Percentiles rank a stretch among this genome's conserved stretches.
Conservation (phyloP, 2,888 invertebrate species). For the Lasioglossum pauxillum region DNA sequence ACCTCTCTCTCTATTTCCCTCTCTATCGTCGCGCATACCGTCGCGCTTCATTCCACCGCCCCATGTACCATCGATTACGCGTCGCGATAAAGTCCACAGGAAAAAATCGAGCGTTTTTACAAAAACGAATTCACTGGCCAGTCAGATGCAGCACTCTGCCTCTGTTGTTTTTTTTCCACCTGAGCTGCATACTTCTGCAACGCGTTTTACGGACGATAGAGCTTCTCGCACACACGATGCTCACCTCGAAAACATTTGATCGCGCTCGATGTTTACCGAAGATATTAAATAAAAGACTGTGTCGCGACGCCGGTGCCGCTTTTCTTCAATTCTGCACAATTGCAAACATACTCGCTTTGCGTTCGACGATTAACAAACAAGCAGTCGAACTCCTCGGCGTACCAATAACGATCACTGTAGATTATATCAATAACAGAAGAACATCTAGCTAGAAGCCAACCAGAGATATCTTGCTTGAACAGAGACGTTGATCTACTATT, state of each 20-base stretch:
- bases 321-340: not conserved
- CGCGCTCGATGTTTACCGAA: not conserved
- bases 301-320: not conserved
- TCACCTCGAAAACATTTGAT: not conserved
- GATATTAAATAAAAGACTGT: constrained; percentile 4
- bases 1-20: not conserved
- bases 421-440: not conserved
- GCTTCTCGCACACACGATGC: not conserved
- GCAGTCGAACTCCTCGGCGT: not conserved
- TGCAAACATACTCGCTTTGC: not conserved
- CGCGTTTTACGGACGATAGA: not conserved
- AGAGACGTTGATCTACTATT: not conserved
- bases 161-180: not conserved
- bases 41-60: not conserved
- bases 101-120: constrained; percentile 13
- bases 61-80: constrained; percentile 12
- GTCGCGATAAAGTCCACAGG: not conserved
- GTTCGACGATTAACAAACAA: not conserved
- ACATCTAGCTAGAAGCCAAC: not conserved
- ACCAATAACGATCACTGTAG: not conserved
- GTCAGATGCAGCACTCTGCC: not conserved
- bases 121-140: not conserved
- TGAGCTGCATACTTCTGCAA: not conserved
- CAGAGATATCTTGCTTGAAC: not conserved
- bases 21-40: not conserved